phyloP scores from a whole-genome alignment of 2,797 vertebrate species.

The Danio aesculapii region DNA sequence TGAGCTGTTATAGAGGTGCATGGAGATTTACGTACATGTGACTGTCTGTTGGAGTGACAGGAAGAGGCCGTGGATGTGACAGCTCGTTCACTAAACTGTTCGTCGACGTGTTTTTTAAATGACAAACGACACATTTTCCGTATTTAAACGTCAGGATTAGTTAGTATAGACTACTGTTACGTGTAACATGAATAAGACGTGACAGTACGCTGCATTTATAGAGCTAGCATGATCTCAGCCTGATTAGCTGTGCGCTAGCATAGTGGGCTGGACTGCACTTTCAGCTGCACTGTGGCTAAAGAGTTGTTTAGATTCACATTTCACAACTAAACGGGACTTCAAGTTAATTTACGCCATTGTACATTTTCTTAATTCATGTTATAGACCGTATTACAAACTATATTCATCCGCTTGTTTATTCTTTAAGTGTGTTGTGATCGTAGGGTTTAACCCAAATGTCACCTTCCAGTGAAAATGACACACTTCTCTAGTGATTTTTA shows the following conservation, averaged over 20 bases:
- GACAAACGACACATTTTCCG: background rate
- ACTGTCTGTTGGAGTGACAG: slow-evolving; percentile 32
- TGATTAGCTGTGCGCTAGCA: slow-evolving; percentile 36
- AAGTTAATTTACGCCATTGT: background rate
- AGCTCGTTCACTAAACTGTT: slow-evolving; percentile 9
- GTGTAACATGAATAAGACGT: background rate
- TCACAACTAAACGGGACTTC: background rate
- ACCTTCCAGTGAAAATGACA: background rate
- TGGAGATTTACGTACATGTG: background rate
- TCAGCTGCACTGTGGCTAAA: slow-evolving; percentile 2
- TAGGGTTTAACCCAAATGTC: background rate
- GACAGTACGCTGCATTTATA: background rate
- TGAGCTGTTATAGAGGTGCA: background rate
- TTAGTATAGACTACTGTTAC: background rate
- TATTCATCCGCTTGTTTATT: background rate
- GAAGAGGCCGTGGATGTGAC: slow-evolving; percentile 52
- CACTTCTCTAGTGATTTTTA: background rate
- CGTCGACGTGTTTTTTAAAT: background rate
- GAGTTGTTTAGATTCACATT: background rate
- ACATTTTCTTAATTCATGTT: background rate
- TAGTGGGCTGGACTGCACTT: background rate
- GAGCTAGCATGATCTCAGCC: slow-evolving; percentile 4
- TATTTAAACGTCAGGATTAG: background rate
- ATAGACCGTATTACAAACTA: background rate
- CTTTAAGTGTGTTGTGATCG: background rate